Conservation (phyloP, 2,797 vertebrate genomes). For the Falco berigora region DNA sequence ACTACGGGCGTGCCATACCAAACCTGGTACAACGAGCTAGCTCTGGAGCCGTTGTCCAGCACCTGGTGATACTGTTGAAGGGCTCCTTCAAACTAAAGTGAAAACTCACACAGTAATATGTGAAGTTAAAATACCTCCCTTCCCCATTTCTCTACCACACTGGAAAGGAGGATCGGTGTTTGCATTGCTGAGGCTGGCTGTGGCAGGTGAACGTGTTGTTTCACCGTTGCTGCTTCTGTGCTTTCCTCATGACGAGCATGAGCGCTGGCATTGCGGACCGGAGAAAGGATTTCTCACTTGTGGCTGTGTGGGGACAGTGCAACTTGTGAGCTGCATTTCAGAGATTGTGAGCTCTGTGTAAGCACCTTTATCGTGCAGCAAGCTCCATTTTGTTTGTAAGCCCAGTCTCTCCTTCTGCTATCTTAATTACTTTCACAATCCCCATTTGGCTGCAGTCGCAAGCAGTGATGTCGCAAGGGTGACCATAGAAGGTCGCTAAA, state of each 20-base stretch:
- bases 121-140: not conserved
- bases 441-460: not conserved
- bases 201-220: not conserved
- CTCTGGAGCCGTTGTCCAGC: not conserved
- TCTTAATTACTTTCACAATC: not conserved
- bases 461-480: not conserved
- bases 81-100: not conserved
- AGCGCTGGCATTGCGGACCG: not conserved
- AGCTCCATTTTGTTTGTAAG: not conserved
- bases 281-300: not conserved
- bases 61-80: not conserved
- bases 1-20: not conserved
- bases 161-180: rapidly evolving
- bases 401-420: not conserved
- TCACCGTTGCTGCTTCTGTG: not conserved
- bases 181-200: not conserved
- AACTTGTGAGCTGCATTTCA: not conserved
- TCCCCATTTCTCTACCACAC: not conserved
- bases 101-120: not conserved
- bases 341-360: not conserved
- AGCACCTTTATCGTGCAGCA: not conserved
- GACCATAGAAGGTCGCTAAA: not conserved
- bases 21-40: too few relatives aligned
- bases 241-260: rapidly evolving
- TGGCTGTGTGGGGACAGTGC: not conserved